Evolutionary conservation across 2,113 vertebrate genomes (phyloP), one percentile per base, ranked within the genome.

Genomic region (Centrocercus urophasianus): DNA sequence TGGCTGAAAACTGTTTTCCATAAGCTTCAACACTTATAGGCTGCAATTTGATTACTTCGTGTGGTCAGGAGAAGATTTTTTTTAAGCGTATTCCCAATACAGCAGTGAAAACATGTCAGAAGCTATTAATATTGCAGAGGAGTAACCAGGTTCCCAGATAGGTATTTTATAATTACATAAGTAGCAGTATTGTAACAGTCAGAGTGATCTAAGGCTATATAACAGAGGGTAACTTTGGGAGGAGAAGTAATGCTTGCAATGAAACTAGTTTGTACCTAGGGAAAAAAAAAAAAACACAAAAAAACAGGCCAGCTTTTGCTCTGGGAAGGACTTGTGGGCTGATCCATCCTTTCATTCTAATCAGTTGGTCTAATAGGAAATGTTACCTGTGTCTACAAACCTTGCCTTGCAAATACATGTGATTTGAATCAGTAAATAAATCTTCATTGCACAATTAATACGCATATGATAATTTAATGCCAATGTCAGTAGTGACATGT

Each of bases 301-400:
- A 38, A 32, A 57, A 10, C 32, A 64, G 24, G 42, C 8, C 25
- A 38, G 22, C 28, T 77, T 91, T 92, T 88, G 42, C 38, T 81
- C 66, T 36, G 52, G 1, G 1, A 87, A 89, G n/a, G n/a, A 42
- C 20, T 81, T 52, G 43, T 75, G 28, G 60, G 69, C 52, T 91
- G 74, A 80, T 88, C 65, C 6, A 13, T 86, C 70, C 67, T 94
- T 86, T 76, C 70, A 78, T 88, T 90, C 69, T 93, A 92, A 94
- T 86, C 95, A 90, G 80, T 32, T 72, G 61, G 70, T 69, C 89
- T 94, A 75, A 93, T 75, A 94, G 90, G 94, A 94, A 94, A 90
- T 89, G 93, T 57, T 92, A 88, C 70, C 52, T 75, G 22, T 84
- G 83, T 90, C 93, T 88, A 86, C 77, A 92, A 90, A 88, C 66